A percentile compares a stretch with the other conserved stretches of the same genome.
Evolutionary conservation across 2,797 vertebrate species (phyloP).

Genomic region (Spheniscus humboldti): DNA sequence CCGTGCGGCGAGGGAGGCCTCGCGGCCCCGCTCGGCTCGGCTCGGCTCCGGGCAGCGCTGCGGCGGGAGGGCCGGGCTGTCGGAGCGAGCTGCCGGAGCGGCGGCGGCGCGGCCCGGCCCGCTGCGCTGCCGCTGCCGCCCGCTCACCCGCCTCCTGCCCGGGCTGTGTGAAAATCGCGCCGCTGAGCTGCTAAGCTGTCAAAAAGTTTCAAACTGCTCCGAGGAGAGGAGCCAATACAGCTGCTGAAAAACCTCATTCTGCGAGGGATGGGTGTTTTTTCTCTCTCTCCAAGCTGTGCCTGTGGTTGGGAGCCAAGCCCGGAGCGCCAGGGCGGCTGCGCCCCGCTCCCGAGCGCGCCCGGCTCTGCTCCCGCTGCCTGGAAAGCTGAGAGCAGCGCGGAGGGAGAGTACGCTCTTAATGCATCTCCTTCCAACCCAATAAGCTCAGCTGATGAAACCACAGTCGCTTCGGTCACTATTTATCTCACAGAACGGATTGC

Average conservation of each 20-base stretch:
- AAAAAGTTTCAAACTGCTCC: background rate
- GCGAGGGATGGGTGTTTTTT: background rate
- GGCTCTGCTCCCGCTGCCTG: background rate
- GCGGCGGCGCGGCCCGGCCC: background rate
- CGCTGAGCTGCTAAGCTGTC: background rate
- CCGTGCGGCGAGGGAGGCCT: background rate
- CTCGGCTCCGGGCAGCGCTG: too few relatives aligned
- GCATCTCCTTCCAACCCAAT: rapidly evolving
- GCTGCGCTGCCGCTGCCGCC: background rate
- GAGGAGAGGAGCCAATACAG: background rate
- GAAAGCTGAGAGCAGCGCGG: background rate
- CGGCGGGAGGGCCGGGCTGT: background rate
- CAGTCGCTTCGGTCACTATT: background rate
- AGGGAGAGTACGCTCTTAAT: rapidly evolving
- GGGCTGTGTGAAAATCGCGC: background rate
- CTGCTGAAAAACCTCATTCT: slow-evolving; percentile 1
- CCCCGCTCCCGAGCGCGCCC: background rate
- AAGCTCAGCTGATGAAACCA: background rate
- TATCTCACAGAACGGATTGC: background rate
- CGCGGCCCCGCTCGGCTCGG: too few relatives aligned
- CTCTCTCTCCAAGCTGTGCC: background rate
- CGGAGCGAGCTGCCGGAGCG: background rate
- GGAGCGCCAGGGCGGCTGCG: background rate
- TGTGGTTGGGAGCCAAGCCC: background rate
- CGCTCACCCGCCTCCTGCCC: background rate